A percentile compares a stretch with the other conserved stretches of the same genome.
These are phyloP conservation scores for Sphaerophoria rueppellii DNA, from an alignment of 2,888 invertebrate genomes.

Conservation along the genomic window DNA sequence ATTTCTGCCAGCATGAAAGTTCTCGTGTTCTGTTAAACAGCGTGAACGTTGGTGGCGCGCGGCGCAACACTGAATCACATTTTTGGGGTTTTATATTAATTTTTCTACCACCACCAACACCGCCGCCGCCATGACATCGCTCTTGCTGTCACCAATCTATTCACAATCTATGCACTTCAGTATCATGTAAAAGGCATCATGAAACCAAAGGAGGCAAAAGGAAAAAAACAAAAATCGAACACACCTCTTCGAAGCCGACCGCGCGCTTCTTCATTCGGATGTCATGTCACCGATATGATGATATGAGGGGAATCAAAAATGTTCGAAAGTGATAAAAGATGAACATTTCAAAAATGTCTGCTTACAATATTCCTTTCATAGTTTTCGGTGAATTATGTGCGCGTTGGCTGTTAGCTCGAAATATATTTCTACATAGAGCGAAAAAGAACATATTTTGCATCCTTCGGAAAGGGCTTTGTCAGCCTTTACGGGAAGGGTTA, in stretches of 20 bases:
- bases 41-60: constrained; percentile 40
- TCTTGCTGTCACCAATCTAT: constrained; percentile 1
- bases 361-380: constrained; percentile 55
- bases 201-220: background rate
- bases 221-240: background rate
- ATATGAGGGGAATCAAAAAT: constrained; percentile 56
- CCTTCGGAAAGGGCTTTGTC: constrained; percentile 8
- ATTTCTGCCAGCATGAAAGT: constrained; percentile 59
- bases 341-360: constrained; percentile 68
- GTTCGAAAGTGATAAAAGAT: constrained; percentile 69
- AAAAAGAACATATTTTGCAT: constrained; percentile 36
- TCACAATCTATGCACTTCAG: background rate
- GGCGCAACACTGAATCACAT: constrained; percentile 47
- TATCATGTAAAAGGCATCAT: background rate
- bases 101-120: constrained; percentile 45
- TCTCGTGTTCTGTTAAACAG: constrained; percentile 61
- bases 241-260: constrained; percentile 38
- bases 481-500: constrained; percentile 7
- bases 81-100: constrained; percentile 68
- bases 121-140: too few species aligned
- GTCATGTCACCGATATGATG: background rate
- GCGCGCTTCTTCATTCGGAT: background rate
- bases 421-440: background rate
- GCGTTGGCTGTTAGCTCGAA: constrained; percentile 11
- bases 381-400: constrained; percentile 54